Conservation (phyloP, 1,140 invertebrate genomes). For the Aphaenogaster rudis region DNA sequence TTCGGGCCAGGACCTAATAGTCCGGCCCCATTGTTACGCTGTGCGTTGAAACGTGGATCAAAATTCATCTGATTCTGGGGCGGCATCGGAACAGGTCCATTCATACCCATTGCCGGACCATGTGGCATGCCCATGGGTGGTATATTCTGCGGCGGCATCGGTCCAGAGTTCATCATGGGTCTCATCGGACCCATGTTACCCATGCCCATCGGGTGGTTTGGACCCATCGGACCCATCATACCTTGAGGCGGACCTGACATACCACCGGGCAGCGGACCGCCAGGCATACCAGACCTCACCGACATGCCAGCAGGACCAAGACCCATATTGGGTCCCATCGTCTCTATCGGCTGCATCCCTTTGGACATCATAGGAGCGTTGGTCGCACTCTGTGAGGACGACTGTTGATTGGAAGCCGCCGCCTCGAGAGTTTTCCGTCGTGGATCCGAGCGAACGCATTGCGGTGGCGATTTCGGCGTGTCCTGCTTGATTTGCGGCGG, state of each 20-base stretch:
- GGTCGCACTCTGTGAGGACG: constrained; percentile 66
- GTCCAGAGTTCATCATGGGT: constrained; percentile 74
- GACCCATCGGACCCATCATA: constrained; percentile 86
- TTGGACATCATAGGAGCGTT: constrained; percentile 69
- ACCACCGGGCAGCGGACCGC: constrained; percentile 76
- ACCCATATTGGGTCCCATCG: constrained; percentile 61
- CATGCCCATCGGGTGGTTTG: constrained; percentile 84
- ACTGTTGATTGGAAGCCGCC: constrained; percentile 73
- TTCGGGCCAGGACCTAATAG: constrained; percentile 83
- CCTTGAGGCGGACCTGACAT: constrained; percentile 87
- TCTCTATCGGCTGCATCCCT: constrained; percentile 62
- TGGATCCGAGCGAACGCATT: constrained; percentile 86
- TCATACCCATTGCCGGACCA: constrained; percentile 61
- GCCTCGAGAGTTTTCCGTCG: constrained; percentile 87
- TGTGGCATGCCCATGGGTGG: constrained; percentile 80
- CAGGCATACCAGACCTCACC: constrained; percentile 82
- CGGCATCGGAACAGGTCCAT: constrained; percentile 71
- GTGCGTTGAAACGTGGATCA: constrained; percentile 81
- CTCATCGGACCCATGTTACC: constrained; percentile 84
- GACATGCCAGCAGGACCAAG: constrained; percentile 85
- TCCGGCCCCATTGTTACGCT: constrained; percentile 83
- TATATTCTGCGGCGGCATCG: constrained; percentile 74
- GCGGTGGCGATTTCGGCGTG: constrained; percentile 83
- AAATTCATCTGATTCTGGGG: constrained; percentile 80
- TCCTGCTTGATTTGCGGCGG: constrained; percentile 79